Evolutionary conservation across 2,888 invertebrate species (phyloP), one percentile per base, ranked within the genome.

Genomic region (Criorhina ranunculi): DNA sequence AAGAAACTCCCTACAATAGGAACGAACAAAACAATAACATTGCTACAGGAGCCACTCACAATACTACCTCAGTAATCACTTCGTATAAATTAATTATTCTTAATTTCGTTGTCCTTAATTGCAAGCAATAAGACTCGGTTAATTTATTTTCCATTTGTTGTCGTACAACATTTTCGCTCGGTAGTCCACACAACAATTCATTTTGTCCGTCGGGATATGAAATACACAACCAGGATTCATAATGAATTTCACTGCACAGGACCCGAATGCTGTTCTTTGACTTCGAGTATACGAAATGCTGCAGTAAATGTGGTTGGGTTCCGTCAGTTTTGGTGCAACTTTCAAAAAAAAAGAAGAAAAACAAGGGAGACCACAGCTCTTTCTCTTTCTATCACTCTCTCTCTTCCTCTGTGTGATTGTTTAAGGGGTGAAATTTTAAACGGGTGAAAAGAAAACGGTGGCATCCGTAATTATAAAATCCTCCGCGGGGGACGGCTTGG

Each of bases 61-160:
- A 24, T 3, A 24, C 24, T 24, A 42, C 40, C 40, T 11, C 40
- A 40, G 12, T 44, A 44, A 17, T 44, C 44, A 1, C 44, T 17
- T 44, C 15, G 5, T 17, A 17, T 44, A 17, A 17, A 44, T 44
- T 44, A 15, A 42, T 42, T 42, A 42, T 31, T 17, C 17, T 31
- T 17, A 17, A 29, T 29, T 24, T 4, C 24, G 24, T 24, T 24
- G 24, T 24, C 24, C 24, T 24, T 24, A 24, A 24, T 57, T 17
- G 15, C 60, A 31, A 11, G 12, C 44, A 60, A 60, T 11, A 44
- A 44, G n/a, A 49, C 31, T 37, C 24, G 19, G 49, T 35, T 49
- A 64, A 46, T 64, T 64, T 64, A 19, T n/a, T 49, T 59, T 46
- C 46, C 35, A 49, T 70, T 46, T 59, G 70, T 37, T 70, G 35